Base-by-base conservation (phyloP, 2,113 vertebrate genomes). In the Grallaria varia region DNA sequence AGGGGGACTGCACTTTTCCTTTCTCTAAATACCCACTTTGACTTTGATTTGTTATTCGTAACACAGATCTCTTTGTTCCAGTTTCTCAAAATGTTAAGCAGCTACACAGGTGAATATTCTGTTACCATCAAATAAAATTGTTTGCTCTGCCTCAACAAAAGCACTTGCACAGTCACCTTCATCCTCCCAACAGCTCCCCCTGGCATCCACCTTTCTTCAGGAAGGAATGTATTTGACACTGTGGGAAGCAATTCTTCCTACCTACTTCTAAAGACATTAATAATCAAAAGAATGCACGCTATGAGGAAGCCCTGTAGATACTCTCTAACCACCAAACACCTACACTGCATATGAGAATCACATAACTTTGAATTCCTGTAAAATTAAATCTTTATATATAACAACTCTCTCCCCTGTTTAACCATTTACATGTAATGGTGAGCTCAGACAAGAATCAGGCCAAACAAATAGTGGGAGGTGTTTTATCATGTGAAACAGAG, bases 301-400 rank as follows among this genome's bases (percentile, higher is more conserved):
- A 95, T 90, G 95, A 96, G 84, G 90, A 91, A 95, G 74, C 79
- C 90, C 81, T 94, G 83, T 74, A 95, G 90, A 96, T 56, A 95
- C 20, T 25, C 59, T 60, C 78, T 72, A 93, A 87, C 84, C 53
- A 87, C 58, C 42, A 64, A 82, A 56, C 27, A 82, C 78, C 64
- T 73, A 82, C 67, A 79, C 14, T 75, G 94, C 50, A 82, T 73
- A 81, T 69, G 58, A 95, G 69, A 90, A 71, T 52, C 50, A 63
- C 50, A 4, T 30, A 96, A 62, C 53, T 88, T 13, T 59, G 56
- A 91, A 86, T 92, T 90, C 93, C 75, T 87, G 59, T 53, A 96
- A 94, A 94, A 96, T 95, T 84, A 68, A 64, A 84, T 58, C 56
- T 74, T 77, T 75, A 72, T 47, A 56, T 12, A 12, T 62, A 89